Evolutionary conservation across 2,888 invertebrate genomes (phyloP).

Genomic region (Tryphoninae sp.): DNA sequence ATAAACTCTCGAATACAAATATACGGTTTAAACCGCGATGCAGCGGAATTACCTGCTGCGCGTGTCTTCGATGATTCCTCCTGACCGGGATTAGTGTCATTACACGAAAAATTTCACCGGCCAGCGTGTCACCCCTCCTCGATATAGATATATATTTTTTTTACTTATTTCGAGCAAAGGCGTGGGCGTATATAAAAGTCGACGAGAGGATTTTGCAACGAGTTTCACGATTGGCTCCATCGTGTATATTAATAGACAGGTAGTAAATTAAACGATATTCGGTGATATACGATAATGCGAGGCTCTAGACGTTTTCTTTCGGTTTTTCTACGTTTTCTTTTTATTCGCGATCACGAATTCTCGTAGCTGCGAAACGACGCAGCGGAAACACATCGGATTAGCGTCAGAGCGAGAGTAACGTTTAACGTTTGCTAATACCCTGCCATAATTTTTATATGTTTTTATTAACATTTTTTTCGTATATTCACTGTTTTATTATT

Average conservation of each 20-base stretch:
- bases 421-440: slow-evolving; percentile 68
- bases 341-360: slow-evolving; percentile 30
- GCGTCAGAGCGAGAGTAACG: slow-evolving; percentile 70
- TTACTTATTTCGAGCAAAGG: slow-evolving; percentile 19
- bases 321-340: slow-evolving; percentile 31
- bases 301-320: slow-evolving; percentile 33
- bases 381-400: slow-evolving; percentile 67
- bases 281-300: slow-evolving; percentile 46
- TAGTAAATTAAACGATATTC: slow-evolving; percentile 56
- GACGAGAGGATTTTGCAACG: slow-evolving; percentile 22
- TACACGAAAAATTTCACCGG: slow-evolving; percentile 37
- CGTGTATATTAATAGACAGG: slow-evolving; percentile 49
- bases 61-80: slow-evolving; percentile 31
- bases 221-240: slow-evolving; percentile 41
- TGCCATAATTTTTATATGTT: slow-evolving; percentile 28
- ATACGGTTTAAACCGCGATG: neutral
- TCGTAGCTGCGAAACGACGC: slow-evolving; percentile 39
- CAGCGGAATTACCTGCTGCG: slow-evolving; percentile 21
- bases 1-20: slow-evolving; percentile 21
- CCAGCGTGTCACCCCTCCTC: neutral
- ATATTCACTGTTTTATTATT: slow-evolving; percentile 23
- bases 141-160: neutral
- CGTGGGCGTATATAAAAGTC: slow-evolving; percentile 31
- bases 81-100: slow-evolving; percentile 57
- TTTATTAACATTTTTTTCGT: slow-evolving; percentile 12